phyloP scores from a whole-genome alignment of 2,797 vertebrate genomes.

The Chlorospingus semifuscus region DNA sequence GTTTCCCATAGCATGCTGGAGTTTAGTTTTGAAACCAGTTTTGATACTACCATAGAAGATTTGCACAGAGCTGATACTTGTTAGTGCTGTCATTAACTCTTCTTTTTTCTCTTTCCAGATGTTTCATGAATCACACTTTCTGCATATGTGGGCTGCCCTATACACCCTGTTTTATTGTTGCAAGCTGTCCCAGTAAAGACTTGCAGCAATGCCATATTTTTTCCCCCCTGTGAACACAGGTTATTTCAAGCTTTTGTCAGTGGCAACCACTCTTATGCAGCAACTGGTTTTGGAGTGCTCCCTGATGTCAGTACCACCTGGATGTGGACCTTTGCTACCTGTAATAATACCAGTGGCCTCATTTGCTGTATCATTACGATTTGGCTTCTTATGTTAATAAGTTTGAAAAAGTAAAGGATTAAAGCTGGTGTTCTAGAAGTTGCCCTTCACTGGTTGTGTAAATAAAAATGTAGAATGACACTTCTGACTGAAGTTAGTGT shows the following conservation, averaged over 20 bases:
- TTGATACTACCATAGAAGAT: not conserved
- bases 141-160: conserved; percentile 80
- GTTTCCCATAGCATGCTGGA: accelerated
- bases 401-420: conserved; percentile 84
- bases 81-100: conserved; percentile 22
- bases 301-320: conserved; percentile 84
- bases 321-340: conserved; percentile 86
- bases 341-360: conserved; percentile 90
- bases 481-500: conserved; percentile 83
- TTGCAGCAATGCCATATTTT: conserved; percentile 88
- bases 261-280: conserved; percentile 88
- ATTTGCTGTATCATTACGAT: conserved; percentile 90
- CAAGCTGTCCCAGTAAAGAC: conserved; percentile 83
- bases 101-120: conserved; percentile 61
- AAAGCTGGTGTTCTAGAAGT: conserved; percentile 90
- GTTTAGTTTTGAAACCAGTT: not conserved
- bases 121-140: conserved; percentile 82
- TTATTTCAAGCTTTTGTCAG: conserved; percentile 88
- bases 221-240: conserved; percentile 85
- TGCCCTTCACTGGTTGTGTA: conserved; percentile 85
- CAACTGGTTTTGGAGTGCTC: conserved; percentile 88
- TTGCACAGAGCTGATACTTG: not conserved
- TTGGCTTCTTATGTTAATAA: conserved; percentile 87
- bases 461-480: conserved; percentile 85
- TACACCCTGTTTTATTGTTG: conserved; percentile 82